A percentile compares a stretch with the other conserved stretches of the same genome.
phyloP scores from a whole-genome alignment of 2,797 vertebrate species.

The Aythya fuligula region DNA sequence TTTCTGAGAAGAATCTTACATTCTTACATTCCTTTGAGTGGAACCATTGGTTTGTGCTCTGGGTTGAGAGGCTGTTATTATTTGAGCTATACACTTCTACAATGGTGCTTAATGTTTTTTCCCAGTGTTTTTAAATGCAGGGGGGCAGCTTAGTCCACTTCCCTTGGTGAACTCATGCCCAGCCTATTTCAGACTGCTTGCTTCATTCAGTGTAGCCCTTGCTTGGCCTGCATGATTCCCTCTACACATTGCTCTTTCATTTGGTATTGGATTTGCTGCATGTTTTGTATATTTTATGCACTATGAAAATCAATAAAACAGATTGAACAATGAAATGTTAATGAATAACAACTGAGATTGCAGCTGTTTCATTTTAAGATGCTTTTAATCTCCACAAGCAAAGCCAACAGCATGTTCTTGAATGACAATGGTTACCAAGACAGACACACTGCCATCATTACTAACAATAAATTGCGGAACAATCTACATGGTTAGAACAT shows the following conservation, averaged over 20 bases:
- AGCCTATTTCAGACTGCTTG: neutral
- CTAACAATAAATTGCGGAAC: neutral
- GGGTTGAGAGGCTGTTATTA: neutral
- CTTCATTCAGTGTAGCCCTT: neutral
- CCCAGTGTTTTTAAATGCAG: neutral
- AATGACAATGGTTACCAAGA: neutral
- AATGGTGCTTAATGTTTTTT: neutral
- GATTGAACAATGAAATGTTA: conserved; percentile 35
- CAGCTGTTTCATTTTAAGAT: conserved; percentile 47
- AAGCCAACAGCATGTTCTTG: neutral
- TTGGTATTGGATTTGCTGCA: neutral
- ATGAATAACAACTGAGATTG: conserved; percentile 27
- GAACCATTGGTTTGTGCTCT: neutral
- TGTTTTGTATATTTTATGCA: conserved; percentile 15
- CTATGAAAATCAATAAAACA: conserved; percentile 52
- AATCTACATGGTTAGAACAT: neutral
- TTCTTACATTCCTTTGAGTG: neutral
- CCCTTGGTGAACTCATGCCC: neutral
- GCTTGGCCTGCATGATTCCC: neutral
- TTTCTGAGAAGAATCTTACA: neutral
- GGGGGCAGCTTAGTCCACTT: neutral
- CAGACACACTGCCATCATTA: neutral
- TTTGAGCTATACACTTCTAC: neutral
- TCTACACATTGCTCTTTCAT: neutral
- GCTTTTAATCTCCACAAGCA: conserved; percentile 34